Evolutionary conservation across 2,888 invertebrate species (phyloP).

Genomic region (Crepidodera aurea): DNA sequence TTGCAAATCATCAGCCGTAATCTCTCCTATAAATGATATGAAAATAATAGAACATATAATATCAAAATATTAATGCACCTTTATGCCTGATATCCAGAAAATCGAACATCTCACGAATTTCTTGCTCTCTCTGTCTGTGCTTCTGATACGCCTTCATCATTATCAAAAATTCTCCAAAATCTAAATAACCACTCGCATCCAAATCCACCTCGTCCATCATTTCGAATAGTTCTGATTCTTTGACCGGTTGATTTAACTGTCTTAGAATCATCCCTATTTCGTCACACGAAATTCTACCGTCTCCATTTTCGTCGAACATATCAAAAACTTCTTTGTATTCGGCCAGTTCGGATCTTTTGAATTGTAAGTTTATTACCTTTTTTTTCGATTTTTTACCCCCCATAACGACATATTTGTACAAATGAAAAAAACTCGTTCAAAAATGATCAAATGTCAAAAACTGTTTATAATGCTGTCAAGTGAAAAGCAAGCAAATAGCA

Average conservation of each 20-base stretch:
- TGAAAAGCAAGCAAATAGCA: too few relatives aligned
- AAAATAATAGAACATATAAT: too few relatives aligned
- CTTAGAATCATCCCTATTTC: constrained; percentile 3
- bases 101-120: constrained; percentile 17
- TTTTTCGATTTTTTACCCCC: constrained; percentile 11
- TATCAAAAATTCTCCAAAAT: constrained; percentile 22
- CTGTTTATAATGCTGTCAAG: too few relatives aligned
- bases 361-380: constrained; percentile 9
- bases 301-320: constrained; percentile 11
- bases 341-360: background rate
- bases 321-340: constrained; percentile 13
- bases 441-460: too few relatives aligned
- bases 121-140: background rate
- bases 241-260: background rate
- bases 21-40: background rate
- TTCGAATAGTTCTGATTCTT: background rate
- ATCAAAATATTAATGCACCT: too few relatives aligned
- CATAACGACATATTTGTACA: background rate
- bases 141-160: constrained; percentile 9
- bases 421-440: too few relatives aligned
- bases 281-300: constrained; percentile 2
- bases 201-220: constrained; percentile 17
- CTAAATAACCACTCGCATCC: constrained; percentile 10
- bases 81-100: constrained; percentile 10
- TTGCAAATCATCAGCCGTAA: constrained; percentile 5